These are phyloP conservation scores for Melangyna quadrimaculata DNA, from an alignment of 2,888 invertebrate genomes.

Conservation along the genomic window DNA sequence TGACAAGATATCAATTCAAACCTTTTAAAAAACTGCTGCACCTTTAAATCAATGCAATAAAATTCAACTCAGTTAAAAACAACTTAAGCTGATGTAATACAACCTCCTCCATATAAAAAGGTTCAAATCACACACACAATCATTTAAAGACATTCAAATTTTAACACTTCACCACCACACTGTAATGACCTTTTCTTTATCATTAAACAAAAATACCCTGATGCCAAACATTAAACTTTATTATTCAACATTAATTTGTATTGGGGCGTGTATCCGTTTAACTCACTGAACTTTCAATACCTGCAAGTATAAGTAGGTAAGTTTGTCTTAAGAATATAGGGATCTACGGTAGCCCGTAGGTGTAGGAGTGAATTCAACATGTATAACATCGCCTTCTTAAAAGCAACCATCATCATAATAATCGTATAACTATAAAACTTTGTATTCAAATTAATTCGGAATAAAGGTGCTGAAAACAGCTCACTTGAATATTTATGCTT, in stretches of 20 bases:
- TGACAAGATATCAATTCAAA: background rate
- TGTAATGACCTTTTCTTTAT: conserved; percentile 42
- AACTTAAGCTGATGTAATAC: conserved; percentile 14
- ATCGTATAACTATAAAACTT: conserved; percentile 5
- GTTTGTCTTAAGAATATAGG: background rate
- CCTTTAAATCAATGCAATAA: background rate
- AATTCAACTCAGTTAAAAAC: conserved; percentile 3
- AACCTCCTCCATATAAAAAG: background rate
- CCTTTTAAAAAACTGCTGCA: conserved; percentile 5
- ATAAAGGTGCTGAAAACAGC: conserved; percentile 60
- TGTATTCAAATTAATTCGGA: conserved; percentile 61
- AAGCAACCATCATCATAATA: background rate
- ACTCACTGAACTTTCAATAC: conserved; percentile 47
- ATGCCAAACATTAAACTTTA: conserved; percentile 10
- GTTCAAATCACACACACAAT: background rate
- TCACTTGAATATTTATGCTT: background rate
- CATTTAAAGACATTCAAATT: background rate
- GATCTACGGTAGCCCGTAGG: conserved; percentile 10
- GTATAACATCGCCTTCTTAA: conserved; percentile 2
- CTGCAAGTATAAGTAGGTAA: no score
- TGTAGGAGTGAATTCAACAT: conserved; percentile 24
- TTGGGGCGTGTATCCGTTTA: conserved; percentile 48
- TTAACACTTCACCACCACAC: background rate
- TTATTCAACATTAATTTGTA: conserved; percentile 9
- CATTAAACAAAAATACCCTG: background rate